A percentile compares a stretch with the other conserved stretches of the same genome.
Conservation (phyloP, 1,140 invertebrate genomes). For the Drosophila navojoa region DNA sequence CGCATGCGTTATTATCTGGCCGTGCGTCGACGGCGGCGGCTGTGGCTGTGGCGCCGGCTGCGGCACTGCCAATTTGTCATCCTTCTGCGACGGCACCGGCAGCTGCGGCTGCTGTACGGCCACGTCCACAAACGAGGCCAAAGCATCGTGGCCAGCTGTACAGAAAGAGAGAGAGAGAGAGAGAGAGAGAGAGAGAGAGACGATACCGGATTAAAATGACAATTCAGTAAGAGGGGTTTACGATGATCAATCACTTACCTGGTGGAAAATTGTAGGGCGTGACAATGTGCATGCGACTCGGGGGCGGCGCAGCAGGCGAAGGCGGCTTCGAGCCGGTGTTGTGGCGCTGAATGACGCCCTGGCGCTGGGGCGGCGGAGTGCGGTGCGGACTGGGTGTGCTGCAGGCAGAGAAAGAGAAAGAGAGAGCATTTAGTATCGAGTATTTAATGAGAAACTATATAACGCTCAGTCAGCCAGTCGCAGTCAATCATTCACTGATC, state of each 20-base stretch:
- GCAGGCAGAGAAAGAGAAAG: slow-evolving; percentile 7
- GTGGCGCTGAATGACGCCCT: slow-evolving; percentile 89
- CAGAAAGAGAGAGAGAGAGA: not conserved
- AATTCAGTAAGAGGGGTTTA: too few relatives aligned
- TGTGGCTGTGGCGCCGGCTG: slow-evolving; percentile 33
- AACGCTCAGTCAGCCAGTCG: not conserved
- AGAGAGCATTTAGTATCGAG: not conserved
- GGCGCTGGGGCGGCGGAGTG: slow-evolving; percentile 86
- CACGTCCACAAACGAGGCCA: slow-evolving; percentile 93
- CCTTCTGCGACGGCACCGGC: slow-evolving; percentile 88
- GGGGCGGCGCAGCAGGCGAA: slow-evolving; percentile 79
- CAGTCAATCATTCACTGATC: not conserved
- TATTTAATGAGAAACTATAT: not conserved
- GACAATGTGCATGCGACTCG: slow-evolving; percentile 72
- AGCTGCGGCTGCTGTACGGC: slow-evolving; percentile 93
- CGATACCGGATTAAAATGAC: not conserved
- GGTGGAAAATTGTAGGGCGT: slow-evolving; percentile 85
- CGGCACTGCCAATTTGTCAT: slow-evolving; percentile 59
- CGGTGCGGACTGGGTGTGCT: slow-evolving; percentile 85
- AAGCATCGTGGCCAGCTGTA: slow-evolving; percentile 90
- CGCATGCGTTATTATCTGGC: slow-evolving; percentile 42
- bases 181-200: not conserved
- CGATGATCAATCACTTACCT: slow-evolving; percentile 60
- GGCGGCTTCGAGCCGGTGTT: slow-evolving; percentile 85
- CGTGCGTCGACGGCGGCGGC: slow-evolving; percentile 51